A percentile compares a stretch with the other conserved stretches of the same genome.
Conservation (phyloP, 2,888 invertebrate genomes). For the Lucinisca nassula region DNA sequence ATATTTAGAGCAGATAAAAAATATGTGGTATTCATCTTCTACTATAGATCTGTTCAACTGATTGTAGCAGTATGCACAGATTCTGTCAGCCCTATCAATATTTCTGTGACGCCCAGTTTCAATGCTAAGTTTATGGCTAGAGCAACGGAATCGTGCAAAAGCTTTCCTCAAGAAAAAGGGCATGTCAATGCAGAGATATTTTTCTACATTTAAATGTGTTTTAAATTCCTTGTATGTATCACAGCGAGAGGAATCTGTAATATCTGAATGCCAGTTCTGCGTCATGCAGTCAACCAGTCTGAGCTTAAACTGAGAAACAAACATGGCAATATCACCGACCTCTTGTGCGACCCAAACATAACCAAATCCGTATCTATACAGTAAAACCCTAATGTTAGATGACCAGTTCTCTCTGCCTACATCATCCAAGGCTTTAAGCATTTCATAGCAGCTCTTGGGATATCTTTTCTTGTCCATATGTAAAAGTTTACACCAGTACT, state of each 20-base stretch:
- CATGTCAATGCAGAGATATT: constrained; percentile 29
- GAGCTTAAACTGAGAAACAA: background rate
- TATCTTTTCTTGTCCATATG: constrained; percentile 6
- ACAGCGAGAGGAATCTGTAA: constrained; percentile 26
- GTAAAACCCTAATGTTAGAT: background rate
- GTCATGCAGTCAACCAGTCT: background rate
- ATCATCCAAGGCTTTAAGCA: constrained; percentile 10
- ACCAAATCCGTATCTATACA: constrained; percentile 14
- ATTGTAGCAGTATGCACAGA: constrained; percentile 6
- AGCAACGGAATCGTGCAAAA: constrained; percentile 30
- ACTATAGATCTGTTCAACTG: background rate
- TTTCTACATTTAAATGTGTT: constrained; percentile 25
- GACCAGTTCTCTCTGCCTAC: constrained; percentile 8
- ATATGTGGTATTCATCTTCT: constrained; percentile 30
- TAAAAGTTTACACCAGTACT: constrained; percentile 18
- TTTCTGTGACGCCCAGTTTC: constrained; percentile 19
- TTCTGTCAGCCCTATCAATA: constrained; percentile 24
- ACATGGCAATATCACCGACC: background rate
- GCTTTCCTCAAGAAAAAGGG: constrained; percentile 23
- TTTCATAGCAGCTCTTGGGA: constrained; percentile 1
- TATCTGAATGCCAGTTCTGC: background rate
- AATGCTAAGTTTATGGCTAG: constrained; percentile 26
- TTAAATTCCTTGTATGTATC: constrained; percentile 22
- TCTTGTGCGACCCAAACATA: constrained; percentile 8
- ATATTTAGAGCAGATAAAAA: constrained; percentile 16